Conservation (phyloP, 2,888 invertebrate genomes). For the Hedychridium roseum region DNA sequence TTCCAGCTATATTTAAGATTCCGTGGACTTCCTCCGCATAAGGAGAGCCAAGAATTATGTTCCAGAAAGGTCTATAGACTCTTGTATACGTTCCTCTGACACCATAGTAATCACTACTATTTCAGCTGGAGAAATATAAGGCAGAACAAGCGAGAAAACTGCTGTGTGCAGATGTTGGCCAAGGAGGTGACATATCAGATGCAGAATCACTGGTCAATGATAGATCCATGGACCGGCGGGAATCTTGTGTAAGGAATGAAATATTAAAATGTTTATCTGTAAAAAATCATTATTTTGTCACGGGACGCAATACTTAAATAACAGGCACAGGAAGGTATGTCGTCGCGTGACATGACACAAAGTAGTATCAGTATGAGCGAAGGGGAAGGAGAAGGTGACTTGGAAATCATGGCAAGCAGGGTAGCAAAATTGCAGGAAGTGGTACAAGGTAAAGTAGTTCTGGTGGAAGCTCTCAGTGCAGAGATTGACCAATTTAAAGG, state of each 20-base stretch:
- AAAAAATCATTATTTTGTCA: slow-evolving; percentile 1
- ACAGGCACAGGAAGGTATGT: slow-evolving; percentile 44
- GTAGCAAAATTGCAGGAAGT: slow-evolving; percentile 64
- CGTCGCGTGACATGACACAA: slow-evolving; percentile 53
- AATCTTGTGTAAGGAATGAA: slow-evolving; percentile 41
- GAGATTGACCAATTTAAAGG: slow-evolving; percentile 65
- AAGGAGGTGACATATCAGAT: slow-evolving; percentile 45
- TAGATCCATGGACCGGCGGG: slow-evolving; percentile 40
- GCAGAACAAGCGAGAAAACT: slow-evolving; percentile 32
- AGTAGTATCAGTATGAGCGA: slow-evolving; percentile 59
- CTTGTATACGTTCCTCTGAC: too few species aligned
- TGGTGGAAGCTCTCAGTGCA: slow-evolving; percentile 63
- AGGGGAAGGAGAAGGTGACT: slow-evolving; percentile 58
- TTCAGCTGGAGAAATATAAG: slow-evolving; percentile 51
- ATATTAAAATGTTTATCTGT: background rate
- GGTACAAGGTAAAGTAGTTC: slow-evolving; percentile 64
- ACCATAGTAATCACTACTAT: background rate
- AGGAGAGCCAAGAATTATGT: too few species aligned
- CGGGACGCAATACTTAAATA: background rate
- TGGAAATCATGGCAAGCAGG: slow-evolving; percentile 56
- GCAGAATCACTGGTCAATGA: slow-evolving; percentile 50
- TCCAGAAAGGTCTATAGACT: too few species aligned
- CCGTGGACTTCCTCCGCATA: too few species aligned
- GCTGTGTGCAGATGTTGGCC: slow-evolving; percentile 26
- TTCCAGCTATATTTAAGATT: too few species aligned